Evolutionary conservation across 2,888 invertebrate species (phyloP).

Genomic region (Tenthredo distinguenda): DNA sequence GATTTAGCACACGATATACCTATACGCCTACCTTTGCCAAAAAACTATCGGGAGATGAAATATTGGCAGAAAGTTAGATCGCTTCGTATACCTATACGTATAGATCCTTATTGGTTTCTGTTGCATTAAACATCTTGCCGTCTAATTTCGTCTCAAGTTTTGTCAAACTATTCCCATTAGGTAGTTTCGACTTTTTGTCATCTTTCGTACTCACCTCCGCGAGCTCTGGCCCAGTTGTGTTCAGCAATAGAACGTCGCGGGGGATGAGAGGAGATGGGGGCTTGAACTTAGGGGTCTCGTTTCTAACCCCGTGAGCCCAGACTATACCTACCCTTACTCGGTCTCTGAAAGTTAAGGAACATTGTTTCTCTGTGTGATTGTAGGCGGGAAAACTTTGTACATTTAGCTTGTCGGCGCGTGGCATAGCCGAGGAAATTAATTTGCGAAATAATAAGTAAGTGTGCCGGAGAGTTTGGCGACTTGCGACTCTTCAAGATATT

Average conservation of each 20-base stretch:
- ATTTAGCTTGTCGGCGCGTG: constrained; percentile 67
- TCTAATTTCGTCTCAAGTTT: constrained; percentile 68
- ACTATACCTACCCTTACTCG: not conserved
- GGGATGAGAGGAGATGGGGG: not conserved
- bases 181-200: constrained; percentile 63
- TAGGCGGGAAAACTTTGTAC: constrained; percentile 69
- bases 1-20: not conserved
- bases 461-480: not conserved
- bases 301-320: constrained; percentile 29
- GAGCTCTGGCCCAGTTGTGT: constrained; percentile 30
- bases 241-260: constrained; percentile 37
- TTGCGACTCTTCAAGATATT: not conserved
- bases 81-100: not conserved
- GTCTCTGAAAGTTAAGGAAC: constrained; percentile 57
- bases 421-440: constrained; percentile 46
- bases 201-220: constrained; percentile 46
- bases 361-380: constrained; percentile 69
- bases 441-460: constrained; percentile 44
- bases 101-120: constrained; percentile 55
- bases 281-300: constrained; percentile 31
- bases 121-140: constrained; percentile 62
- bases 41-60: not conserved
- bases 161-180: constrained; percentile 71
- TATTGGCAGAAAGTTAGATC: not conserved
- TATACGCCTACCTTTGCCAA: not conserved